Evolutionary conservation across 2,797 vertebrate genomes (phyloP), one percentile per base, ranked within the genome.

Genomic region (Lithobates pipiens): DNA sequence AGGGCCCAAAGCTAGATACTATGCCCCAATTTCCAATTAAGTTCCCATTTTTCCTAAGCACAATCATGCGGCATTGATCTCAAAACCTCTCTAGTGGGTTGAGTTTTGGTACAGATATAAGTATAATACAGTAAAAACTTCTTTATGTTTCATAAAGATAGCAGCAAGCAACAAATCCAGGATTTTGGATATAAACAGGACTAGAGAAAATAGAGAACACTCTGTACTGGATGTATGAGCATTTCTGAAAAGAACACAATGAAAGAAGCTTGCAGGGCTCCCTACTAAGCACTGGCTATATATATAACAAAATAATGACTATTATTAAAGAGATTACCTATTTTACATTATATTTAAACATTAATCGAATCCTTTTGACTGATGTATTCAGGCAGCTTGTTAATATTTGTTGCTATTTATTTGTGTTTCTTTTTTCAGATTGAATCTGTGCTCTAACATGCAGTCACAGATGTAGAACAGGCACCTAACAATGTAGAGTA

Each of bases 241-340:
- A 34, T 23, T 65, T 65, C 76, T 65, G 36, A 8, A 67, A 27
- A 27, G 54, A 44, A 27, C n/a, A 44, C 57, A 78, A 78, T 78
- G 8, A 67, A 78, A 25, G 36, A 77, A 67, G 57, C 61, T 10
- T 42, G 23, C 42, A 42, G 18, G 44, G n/a, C 76, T 67, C 76
- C 13, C 23, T 77, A 9, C 23, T 34, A 42, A n/a, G 32, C 61
- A 15, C 23, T 10, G 23, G 15, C n/a, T 32, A 39, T 39, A 54
- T 39, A 54, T 54, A 54, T 54, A 5, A 54, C 50, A 39, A 63
- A 78, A 42, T 27, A 78, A 77, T 67, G 27, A 21, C 76, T 11
- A 36, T 25, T 39, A n/a, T 15, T 9, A 77, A 4, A 44, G 34
- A 27, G 61, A 16, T 67, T 29, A 65, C 39, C 54, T 8, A 77